Conservation (phyloP, 1,140 invertebrate genomes). For the Meloidogyne floridensis region DNA sequence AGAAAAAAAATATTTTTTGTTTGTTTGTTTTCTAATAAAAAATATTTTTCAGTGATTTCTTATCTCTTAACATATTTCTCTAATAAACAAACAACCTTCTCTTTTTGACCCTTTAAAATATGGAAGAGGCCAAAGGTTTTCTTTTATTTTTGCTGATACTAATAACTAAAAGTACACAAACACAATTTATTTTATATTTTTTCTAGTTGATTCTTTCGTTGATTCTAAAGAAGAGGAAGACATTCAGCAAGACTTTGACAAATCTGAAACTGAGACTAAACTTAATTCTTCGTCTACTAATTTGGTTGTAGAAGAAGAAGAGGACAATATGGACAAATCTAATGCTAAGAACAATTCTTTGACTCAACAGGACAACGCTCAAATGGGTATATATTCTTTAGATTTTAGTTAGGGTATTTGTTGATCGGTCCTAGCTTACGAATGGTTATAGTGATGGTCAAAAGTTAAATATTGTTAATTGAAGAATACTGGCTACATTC, state of each 20-base stretch:
- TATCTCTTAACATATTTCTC: background rate
- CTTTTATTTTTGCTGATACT: too few relatives aligned
- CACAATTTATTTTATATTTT: too few relatives aligned
- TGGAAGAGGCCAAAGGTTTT: background rate
- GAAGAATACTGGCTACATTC: too few relatives aligned
- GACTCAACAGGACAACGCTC: background rate
- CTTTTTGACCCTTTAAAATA: background rate
- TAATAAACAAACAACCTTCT: constrained; percentile 1
- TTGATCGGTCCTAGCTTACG: too few relatives aligned
- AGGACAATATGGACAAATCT: background rate
- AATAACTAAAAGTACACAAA: too few relatives aligned
- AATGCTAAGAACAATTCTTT: background rate
- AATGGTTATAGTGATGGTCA: background rate
- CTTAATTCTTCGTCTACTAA: background rate
- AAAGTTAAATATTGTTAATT: too few relatives aligned
- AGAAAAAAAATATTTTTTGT: too few relatives aligned
- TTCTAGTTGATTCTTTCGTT: too few relatives aligned
- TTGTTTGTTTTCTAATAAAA: background rate
- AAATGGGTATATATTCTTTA: background rate
- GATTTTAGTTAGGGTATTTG: background rate
- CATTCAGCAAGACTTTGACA: background rate
- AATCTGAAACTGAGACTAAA: background rate
- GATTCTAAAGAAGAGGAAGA: too few relatives aligned
- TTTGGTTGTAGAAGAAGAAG: background rate
- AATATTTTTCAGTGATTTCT: background rate